Conservation (phyloP, 2,888 invertebrate genomes). For the Podabrus alpinus region DNA sequence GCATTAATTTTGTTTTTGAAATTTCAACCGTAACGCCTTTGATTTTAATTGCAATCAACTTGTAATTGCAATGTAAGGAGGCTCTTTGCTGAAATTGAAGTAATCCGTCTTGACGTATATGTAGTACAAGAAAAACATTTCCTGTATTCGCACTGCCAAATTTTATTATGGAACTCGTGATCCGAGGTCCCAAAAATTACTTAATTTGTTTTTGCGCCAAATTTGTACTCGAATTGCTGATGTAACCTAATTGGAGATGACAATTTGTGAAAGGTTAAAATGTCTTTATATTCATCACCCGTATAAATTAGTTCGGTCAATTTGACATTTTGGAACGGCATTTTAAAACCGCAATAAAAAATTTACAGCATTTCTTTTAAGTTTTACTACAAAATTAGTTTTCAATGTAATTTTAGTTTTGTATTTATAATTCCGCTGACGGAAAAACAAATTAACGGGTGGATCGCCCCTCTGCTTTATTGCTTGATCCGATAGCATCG, state of each 20-base stretch:
- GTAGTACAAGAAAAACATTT: neutral
- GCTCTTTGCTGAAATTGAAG: slow-evolving; percentile 7
- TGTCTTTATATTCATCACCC: slow-evolving; percentile 1
- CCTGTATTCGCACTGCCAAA: neutral
- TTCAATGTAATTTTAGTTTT: neutral
- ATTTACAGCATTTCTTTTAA: slow-evolving; percentile 7
- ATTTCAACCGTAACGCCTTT: slow-evolving; percentile 21
- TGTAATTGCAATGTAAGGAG: slow-evolving; percentile 22
- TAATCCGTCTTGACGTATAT: slow-evolving; percentile 2
- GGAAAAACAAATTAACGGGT: neutral
- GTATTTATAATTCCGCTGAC: neutral
- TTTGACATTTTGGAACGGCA: slow-evolving; percentile 25
- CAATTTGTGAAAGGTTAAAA: slow-evolving; percentile 16
- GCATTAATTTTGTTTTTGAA: slow-evolving; percentile 30
- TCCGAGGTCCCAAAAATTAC: neutral
- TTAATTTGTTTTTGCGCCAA: neutral
- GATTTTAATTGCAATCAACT: slow-evolving; percentile 26
- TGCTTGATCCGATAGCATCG: no score
- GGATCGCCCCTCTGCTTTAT: neutral
- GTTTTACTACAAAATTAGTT: neutral
- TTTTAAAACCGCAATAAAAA: slow-evolving; percentile 22
- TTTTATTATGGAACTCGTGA: neutral
- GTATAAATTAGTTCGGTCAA: slow-evolving; percentile 16
- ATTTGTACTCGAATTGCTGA: neutral
- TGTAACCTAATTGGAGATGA: neutral